Percentiles rank a stretch among this genome's conserved stretches.
These are phyloP conservation scores for Tautogolabrus adspersus DNA, from an alignment of 2,113 vertebrate genomes.

Conservation along the genomic window DNA sequence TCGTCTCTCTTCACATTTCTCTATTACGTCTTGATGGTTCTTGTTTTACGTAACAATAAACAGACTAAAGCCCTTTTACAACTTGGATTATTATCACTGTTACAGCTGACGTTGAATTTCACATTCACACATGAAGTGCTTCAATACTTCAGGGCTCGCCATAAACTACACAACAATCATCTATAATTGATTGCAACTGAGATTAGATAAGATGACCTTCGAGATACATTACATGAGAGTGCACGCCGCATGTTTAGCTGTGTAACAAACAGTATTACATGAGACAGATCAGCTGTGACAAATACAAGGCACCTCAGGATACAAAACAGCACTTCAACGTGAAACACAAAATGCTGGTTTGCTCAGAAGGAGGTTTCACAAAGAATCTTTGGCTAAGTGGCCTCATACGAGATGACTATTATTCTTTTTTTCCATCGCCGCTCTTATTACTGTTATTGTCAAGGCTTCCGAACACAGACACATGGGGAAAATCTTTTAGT, in stretches of 20 bases:
- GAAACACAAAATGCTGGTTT: conserved; percentile 33
- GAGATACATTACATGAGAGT: conserved; percentile 34
- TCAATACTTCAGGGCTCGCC: not conserved
- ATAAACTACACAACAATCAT: not conserved
- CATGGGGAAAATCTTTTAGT: not conserved
- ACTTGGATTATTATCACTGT: not conserved
- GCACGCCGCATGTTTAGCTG: conserved; percentile 41
- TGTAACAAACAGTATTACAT: conserved; percentile 34
- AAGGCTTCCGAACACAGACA: not conserved
- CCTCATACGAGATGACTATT: conserved; percentile 29
- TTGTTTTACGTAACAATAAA: too few relatives aligned
- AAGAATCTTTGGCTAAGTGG: conserved; percentile 18
- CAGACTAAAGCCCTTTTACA: not conserved
- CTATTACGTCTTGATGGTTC: not conserved
- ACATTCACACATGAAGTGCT: conserved; percentile 6
- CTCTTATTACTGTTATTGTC: conserved; percentile 5
- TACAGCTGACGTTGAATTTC: not conserved
- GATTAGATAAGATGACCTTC: conserved; percentile 28
- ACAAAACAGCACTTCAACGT: conserved; percentile 25
- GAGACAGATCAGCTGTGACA: conserved; percentile 42
- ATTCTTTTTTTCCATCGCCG: conserved; percentile 11
- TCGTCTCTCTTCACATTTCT: not conserved
- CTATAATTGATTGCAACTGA: conserved; percentile 1
- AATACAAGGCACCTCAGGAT: conserved; percentile 42
- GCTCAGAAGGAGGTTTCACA: conserved; percentile 10